Evolutionary conservation across 2,113 vertebrate genomes (phyloP), one percentile per base, ranked within the genome.

Genomic region (Rafetus swinhoei): DNA sequence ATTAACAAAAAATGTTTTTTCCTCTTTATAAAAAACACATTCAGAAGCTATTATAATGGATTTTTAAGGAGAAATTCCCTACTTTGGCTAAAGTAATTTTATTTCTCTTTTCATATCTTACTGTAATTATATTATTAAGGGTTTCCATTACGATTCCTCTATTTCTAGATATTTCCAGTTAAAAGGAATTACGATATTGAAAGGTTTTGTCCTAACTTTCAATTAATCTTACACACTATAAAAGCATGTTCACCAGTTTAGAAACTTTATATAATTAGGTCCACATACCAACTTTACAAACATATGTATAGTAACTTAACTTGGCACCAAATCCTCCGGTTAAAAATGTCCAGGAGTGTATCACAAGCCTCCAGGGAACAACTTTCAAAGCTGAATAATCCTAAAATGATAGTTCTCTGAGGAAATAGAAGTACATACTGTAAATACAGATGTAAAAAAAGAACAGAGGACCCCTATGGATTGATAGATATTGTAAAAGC

Each of bases 161-260:
- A 0, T 2, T 81, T 62, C 45, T 18, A 53, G 13, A 35, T 72
- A 3, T 52, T 57, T 50, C 13, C 0, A 0, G 35, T 7, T 32
- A 15, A 93, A 54, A 62, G 25, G 59, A 62, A 62, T 62, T 62
- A 27, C 18, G 35, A 35, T 72, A 35, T n/a, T 72, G 18, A 3
- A 25, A 29, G 19, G 29, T 0, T 10, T 0, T n/a, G 3, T 65
- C 24, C 25, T 1, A 0, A 52, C 19, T 19, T 9, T 1, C 3
- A 1, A 1, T 3, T 25, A 4, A 60, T n/a, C 32, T 32, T 1
- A 12, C 25, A 2, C 22, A 0, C 32, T 1, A 0, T 2, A n/a
- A 39, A 1, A 10, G 60, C 72, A 1, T 2, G 0, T 0, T 1
- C 53, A 24, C 27, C 87, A 3, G 1, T 22, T 6, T 85, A 39